Evolutionary conservation across 2,797 vertebrate species (phyloP).

Genomic region (Malacoraja senta): DNA sequence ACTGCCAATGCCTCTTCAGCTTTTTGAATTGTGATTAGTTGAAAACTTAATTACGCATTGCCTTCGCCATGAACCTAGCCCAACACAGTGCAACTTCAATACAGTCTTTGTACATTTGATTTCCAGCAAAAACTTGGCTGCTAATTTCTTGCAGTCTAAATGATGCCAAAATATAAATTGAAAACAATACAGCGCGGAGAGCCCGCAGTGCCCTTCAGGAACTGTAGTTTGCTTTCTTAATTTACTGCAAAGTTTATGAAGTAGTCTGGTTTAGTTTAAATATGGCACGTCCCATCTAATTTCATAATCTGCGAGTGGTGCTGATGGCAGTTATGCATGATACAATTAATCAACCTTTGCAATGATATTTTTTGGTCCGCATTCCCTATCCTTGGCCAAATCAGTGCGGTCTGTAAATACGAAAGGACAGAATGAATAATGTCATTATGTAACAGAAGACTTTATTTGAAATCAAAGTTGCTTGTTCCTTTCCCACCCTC

Average conservation of each 20-base stretch:
- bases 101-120: constrained; percentile 35
- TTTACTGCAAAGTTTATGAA: constrained; percentile 7
- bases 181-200: constrained; percentile 11
- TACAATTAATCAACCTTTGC: neutral
- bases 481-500: neutral
- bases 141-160: constrained; percentile 2
- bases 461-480: neutral
- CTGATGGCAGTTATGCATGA: neutral
- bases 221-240: constrained; percentile 14
- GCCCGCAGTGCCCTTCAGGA: neutral
- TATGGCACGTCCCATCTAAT: neutral
- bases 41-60: constrained; percentile 69
- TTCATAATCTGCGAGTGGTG: neutral
- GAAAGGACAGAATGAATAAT: neutral
- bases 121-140: neutral
- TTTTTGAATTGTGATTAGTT: constrained; percentile 79
- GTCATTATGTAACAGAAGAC: neutral
- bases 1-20: constrained; percentile 73
- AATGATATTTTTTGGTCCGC: neutral
- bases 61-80: constrained; percentile 26
- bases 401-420: neutral
- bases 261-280: constrained; percentile 6
- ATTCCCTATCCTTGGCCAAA: neutral
- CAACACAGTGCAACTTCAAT: constrained; percentile 32
- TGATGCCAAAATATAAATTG: constrained; percentile 23